phyloP scores from a whole-genome alignment of 2,888 invertebrate genomes.

The Eilema griseolum region DNA sequence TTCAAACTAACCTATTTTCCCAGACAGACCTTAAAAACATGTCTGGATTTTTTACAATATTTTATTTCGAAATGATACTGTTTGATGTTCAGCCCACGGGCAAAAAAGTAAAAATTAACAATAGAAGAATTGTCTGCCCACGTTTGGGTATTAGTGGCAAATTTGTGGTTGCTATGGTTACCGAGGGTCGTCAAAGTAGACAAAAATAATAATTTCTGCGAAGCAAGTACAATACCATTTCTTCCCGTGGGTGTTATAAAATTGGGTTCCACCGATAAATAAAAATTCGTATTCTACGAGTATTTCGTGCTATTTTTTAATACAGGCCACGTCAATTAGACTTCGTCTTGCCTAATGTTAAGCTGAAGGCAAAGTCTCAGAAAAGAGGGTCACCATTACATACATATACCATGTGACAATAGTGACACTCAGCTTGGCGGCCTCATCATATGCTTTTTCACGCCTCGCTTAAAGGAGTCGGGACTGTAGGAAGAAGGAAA shows the following conservation, averaged over 20 bases:
- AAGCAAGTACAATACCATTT: not conserved
- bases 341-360: no score
- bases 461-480: no score
- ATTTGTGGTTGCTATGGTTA: slow-evolving; percentile 52
- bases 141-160: slow-evolving; percentile 13
- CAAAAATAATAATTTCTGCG: not conserved
- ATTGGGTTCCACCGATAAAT: no score
- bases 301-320: no score
- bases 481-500: no score
- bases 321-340: no score
- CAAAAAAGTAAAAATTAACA: not conserved
- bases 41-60: slow-evolving; percentile 3
- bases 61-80: not conserved
- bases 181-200: slow-evolving; percentile 35
- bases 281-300: no score
- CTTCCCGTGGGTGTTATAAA: not conserved
- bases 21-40: slow-evolving; percentile 10
- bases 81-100: not conserved
- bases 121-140: slow-evolving; percentile 15
- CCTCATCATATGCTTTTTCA: no score
- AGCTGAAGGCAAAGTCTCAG: no score
- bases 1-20: slow-evolving; percentile 21
- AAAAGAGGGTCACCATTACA: no score
- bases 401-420: no score
- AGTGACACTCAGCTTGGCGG: no score